Evolutionary conservation across 2,113 vertebrate species (phyloP), one percentile per base, ranked within the genome.

Genomic region (Gambusia affinis): DNA sequence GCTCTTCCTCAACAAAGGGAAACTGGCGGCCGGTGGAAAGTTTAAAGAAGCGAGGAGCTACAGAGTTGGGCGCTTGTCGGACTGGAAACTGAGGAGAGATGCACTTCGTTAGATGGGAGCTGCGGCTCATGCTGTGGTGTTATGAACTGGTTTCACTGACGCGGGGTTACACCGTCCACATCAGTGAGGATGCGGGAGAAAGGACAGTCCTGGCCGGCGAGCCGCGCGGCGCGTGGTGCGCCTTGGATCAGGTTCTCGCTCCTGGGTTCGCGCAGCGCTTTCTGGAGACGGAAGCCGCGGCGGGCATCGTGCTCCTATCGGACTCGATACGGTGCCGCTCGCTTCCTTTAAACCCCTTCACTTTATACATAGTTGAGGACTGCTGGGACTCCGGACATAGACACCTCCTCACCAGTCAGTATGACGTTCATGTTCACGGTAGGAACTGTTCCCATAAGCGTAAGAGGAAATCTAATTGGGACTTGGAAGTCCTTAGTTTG

Each of bases 381-480:
- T 95, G 95, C 76, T n/a, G 61, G 51, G 81, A 84, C 74, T 76
- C 87, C n/a, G 86, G 83, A 42, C 82, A 82, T 81, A 89, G 82
- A 37, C 93, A 94, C 75, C 92, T 94, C 44, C 44, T 94, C 76
- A 92, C 88, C 78, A 88, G 85, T 68, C 94, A 82, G 67, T 94
- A 94, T 67, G 86, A 93, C 39, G 91, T 95, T 47, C 88, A 93
- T 37, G 89, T 95, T 1, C 92, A 93, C 72, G 95, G 94, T 11
- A 91, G 78, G 67, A 90, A 91, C 84, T 95, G 95, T 71, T 85
- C 76, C 24, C 89, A 66, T 73, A 92, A 31, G 78, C 91, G 72
- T 27, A 84, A 72, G 68, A 90, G 86, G 27, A 91, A 87, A 79
- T 66, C 90, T 2, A 78, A 72, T 71, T 93, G 90, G 91, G 94